phyloP scores from a whole-genome alignment of 2,888 invertebrate genomes.

The Nipponacmea schrenckii region DNA sequence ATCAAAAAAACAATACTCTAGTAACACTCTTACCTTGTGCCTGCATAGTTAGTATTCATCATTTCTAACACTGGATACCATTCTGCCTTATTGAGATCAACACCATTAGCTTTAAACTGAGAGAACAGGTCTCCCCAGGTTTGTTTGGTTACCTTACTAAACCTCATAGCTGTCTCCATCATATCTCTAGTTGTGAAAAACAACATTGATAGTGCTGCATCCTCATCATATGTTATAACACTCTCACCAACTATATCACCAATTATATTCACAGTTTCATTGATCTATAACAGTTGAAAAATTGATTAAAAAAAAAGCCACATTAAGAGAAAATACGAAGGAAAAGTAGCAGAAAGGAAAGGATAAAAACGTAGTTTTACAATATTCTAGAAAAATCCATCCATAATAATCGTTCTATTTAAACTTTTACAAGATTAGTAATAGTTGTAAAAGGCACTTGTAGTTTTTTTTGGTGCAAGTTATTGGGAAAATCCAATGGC shows the following conservation, averaged over 20 bases:
- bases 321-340: too few species aligned
- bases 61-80: constrained; percentile 34
- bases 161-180: constrained; percentile 8
- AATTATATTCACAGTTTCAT: constrained; percentile 17
- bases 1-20: too few species aligned
- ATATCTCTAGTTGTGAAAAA: constrained; percentile 14
- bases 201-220: constrained; percentile 10
- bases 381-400: too few species aligned
- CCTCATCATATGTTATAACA: background rate
- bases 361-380: too few species aligned
- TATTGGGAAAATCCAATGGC: too few species aligned
- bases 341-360: too few species aligned
- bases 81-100: constrained; percentile 17
- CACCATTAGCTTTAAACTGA: constrained; percentile 6
- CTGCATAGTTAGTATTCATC: constrained; percentile 28
- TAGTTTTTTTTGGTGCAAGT: too few species aligned
- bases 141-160: constrained; percentile 11
- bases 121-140: constrained; percentile 23
- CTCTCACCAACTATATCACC: constrained; percentile 16
- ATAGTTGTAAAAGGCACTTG: too few species aligned
- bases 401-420: too few species aligned
- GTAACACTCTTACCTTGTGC: constrained; percentile 24
- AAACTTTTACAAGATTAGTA: too few species aligned
- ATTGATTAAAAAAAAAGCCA: too few species aligned
- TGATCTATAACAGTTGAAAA: constrained; percentile 19